phyloP scores from a whole-genome alignment of 2,113 vertebrate species.

The Ceuthmochares aereus region DNA sequence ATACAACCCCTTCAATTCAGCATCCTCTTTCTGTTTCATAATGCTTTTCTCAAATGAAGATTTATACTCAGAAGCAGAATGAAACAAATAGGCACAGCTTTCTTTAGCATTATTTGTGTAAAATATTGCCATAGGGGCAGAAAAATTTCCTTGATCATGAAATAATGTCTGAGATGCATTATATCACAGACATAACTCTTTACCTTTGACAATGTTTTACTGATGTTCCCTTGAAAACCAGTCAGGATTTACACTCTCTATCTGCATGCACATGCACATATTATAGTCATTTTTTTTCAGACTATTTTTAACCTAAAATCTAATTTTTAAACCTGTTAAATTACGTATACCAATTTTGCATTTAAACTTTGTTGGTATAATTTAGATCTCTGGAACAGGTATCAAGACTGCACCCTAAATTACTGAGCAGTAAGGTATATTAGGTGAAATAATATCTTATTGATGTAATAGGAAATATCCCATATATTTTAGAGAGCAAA shows the following conservation, averaged over 20 bases:
- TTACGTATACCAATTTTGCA: constrained; percentile 9
- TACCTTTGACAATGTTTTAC: constrained; percentile 14
- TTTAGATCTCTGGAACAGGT: not conserved
- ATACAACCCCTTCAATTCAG: not conserved
- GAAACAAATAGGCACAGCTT: constrained; percentile 16
- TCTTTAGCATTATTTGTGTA: constrained; percentile 22
- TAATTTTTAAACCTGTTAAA: not conserved
- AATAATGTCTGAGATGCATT: constrained; percentile 19
- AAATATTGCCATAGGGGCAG: constrained; percentile 20
- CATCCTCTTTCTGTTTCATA: not conserved
- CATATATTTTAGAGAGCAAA: not conserved
- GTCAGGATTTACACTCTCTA: constrained; percentile 24
- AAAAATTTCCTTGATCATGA: constrained; percentile 47
- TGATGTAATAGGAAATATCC: not conserved
- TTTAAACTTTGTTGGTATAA: not conserved
- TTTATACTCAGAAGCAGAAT: not conserved
- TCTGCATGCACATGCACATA: not conserved
- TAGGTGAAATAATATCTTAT: not conserved
- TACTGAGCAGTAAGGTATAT: not conserved
- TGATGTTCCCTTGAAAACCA: constrained; percentile 9
- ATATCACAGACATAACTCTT: not conserved
- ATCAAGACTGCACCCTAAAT: not conserved
- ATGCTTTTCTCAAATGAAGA: constrained; percentile 7
- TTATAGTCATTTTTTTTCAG: not conserved
- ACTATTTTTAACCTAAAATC: not conserved